Base-by-base conservation (phyloP, 1,140 invertebrate genomes). In the Rhyacophila brunnea region DNA sequence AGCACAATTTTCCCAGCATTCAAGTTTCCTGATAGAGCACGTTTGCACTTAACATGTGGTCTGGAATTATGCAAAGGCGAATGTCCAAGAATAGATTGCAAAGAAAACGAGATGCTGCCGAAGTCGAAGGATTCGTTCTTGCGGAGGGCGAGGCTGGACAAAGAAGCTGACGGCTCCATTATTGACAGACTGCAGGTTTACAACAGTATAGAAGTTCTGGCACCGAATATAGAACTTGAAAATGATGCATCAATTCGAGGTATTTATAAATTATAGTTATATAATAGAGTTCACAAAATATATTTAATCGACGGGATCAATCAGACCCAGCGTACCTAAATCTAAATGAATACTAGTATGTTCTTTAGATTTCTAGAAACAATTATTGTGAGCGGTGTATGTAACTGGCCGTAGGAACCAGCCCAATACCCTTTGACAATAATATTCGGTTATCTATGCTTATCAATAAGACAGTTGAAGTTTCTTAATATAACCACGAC, bases 181-280 rank as follows among this genome's bases (percentile, higher is more conserved):
- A 72, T 90, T 53, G 85, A 88, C 66, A 77, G 81, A 63, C 74
- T 89, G 19, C 85, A 89, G 70, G 85, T 91, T 2, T 89, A 88
- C 67, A 91, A 91, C 65, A 88, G 87, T 55, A 82, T 90, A 36
- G 86, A 89, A 72, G 87, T 91, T n/a, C 71, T 85, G 54, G 87
- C 87, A 1, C 87, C 87, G 2, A 87, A 86, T 64, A 87, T 89
- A 59, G 86, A 88, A 67, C 68, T 85, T 46, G 85, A 87, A 61
- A 75, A 80, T 65, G 77, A 80, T 66, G 77, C 74, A 58, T 78
- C 75, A 4, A 78, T 80, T 47, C 68, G 72, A 78, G 77, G 77
- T 79, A 56, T 35, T n/a, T 32, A 11, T 48, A 48, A 13, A 48
- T 34, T n/a, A 32, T 5, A 32, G 3, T 28, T 28, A 28, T 28